Percentiles rank a stretch among this genome's conserved stretches.
Conservation (phyloP, 2,797 vertebrate genomes). For the Falco biarmicus region DNA sequence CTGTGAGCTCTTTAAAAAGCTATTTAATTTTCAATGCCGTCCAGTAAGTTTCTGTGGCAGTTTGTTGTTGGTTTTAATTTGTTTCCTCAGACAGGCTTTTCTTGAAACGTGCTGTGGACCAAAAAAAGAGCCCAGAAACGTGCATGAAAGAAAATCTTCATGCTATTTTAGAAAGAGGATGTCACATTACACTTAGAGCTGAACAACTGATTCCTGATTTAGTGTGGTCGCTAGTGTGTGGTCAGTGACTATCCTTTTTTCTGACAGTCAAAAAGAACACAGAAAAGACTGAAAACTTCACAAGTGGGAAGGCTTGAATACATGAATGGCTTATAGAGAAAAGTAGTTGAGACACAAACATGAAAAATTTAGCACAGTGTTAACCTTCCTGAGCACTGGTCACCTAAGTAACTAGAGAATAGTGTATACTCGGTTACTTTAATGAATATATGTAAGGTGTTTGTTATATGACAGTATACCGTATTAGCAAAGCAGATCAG, state of each 20-base stretch:
- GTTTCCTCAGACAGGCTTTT: background rate
- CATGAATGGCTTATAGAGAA: background rate
- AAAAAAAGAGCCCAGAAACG: background rate
- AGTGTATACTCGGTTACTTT: background rate
- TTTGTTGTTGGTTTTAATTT: background rate
- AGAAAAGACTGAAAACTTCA: background rate
- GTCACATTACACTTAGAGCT: slow-evolving; percentile 27
- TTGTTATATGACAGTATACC: background rate
- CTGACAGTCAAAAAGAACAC: background rate
- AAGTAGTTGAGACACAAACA: background rate
- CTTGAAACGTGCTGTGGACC: background rate
- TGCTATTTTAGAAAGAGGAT: slow-evolving; percentile 11
- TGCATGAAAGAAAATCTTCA: slow-evolving; percentile 4
- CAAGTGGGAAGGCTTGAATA: background rate
- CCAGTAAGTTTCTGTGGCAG: background rate
- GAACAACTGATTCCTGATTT: slow-evolving; percentile 24
- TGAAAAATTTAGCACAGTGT: background rate
- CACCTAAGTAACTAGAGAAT: background rate
- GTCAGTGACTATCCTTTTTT: background rate
- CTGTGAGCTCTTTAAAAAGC: background rate
- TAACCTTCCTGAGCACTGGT: background rate
- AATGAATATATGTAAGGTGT: background rate
- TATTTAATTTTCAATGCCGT: background rate
- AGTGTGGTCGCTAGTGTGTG: background rate
- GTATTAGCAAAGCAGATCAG: background rate